phyloP scores from a whole-genome alignment of 2,113 vertebrate species.

The Ictalurus furcatus region DNA sequence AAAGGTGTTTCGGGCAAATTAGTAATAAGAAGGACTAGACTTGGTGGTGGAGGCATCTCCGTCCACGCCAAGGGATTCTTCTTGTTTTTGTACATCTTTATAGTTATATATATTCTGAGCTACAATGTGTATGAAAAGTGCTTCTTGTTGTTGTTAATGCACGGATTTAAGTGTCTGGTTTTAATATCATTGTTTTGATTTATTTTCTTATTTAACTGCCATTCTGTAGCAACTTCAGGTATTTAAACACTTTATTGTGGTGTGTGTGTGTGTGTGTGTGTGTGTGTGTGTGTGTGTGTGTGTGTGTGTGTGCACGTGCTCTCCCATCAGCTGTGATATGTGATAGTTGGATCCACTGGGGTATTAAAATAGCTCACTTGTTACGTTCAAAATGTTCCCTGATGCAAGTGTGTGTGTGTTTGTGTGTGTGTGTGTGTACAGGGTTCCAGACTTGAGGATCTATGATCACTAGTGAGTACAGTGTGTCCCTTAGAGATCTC shows the following conservation, averaged over 20 bases:
- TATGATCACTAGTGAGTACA: slow-evolving; percentile 55
- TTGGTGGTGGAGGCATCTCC: too few species aligned
- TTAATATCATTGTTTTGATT: background rate
- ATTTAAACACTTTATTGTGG: background rate
- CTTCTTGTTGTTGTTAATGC: background rate
- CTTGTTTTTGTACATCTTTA: too few species aligned
- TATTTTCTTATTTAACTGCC: background rate
- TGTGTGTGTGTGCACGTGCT: background rate
- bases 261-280: background rate
- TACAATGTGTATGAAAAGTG: background rate
- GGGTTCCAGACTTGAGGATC: slow-evolving; percentile 2
- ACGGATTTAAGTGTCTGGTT: background rate
- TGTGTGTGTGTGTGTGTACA: slow-evolving; percentile 15
- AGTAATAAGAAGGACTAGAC: too few species aligned
- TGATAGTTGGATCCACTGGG: slow-evolving; percentile 47
- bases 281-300: background rate
- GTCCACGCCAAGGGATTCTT: too few species aligned
- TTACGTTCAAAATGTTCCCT: slow-evolving; percentile 58
- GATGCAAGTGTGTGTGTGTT: slow-evolving; percentile 43
- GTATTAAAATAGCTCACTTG: slow-evolving; percentile 60
- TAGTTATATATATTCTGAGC: background rate
- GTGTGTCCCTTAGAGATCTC: slow-evolving; percentile 46
- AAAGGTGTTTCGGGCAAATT: too few species aligned
- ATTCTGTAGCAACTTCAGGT: background rate
- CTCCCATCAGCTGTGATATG: slow-evolving; percentile 36